A percentile compares a stretch with the other conserved stretches of the same genome.
phyloP scores from a whole-genome alignment of 2,888 invertebrate genomes.

The Schizotus pectinicornis region DNA sequence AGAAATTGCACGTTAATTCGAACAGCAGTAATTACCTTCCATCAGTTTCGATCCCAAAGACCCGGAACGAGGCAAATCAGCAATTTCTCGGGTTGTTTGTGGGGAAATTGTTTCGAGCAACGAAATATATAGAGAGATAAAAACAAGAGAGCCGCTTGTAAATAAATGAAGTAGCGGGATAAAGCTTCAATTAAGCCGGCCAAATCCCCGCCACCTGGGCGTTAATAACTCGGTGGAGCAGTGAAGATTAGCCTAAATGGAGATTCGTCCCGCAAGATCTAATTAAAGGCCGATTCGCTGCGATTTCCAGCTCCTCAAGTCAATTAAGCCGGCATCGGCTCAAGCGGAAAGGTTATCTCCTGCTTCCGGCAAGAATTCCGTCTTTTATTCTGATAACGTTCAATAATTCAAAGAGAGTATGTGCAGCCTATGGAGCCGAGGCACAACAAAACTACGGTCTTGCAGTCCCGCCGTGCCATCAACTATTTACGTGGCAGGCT shows the following conservation, averaged over 20 bases:
- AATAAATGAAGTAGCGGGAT: constrained; percentile 20
- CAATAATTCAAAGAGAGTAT: constrained; percentile 36
- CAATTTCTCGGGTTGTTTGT: neutral
- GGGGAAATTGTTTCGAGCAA: neutral
- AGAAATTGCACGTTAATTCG: neutral
- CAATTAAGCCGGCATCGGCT: constrained; percentile 19
- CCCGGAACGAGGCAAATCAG: neutral
- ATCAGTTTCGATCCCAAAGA: too few relatives aligned
- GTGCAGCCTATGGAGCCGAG: constrained; percentile 2
- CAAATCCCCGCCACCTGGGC: constrained; percentile 23
- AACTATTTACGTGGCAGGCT: constrained; percentile 18
- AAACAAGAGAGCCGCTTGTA: neutral
- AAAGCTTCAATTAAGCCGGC: constrained; percentile 20
- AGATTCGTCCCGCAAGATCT: constrained; percentile 30
- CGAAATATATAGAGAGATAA: neutral
- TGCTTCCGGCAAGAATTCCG: constrained; percentile 5
- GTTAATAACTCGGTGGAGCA: constrained; percentile 24
- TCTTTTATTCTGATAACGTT: constrained; percentile 34
- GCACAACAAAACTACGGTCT: constrained; percentile 9
- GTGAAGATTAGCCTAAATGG: constrained; percentile 29
- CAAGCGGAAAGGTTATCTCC: constrained; percentile 7
- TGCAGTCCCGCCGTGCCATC: constrained; percentile 10
- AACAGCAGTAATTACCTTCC: too few relatives aligned
- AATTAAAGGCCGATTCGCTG: constrained; percentile 26
- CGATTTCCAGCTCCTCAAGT: constrained; percentile 26